Percentiles rank a stretch among this genome's conserved stretches.
Evolutionary conservation across 2,888 invertebrate genomes (phyloP).

Genomic region (Synergus japonicus): DNA sequence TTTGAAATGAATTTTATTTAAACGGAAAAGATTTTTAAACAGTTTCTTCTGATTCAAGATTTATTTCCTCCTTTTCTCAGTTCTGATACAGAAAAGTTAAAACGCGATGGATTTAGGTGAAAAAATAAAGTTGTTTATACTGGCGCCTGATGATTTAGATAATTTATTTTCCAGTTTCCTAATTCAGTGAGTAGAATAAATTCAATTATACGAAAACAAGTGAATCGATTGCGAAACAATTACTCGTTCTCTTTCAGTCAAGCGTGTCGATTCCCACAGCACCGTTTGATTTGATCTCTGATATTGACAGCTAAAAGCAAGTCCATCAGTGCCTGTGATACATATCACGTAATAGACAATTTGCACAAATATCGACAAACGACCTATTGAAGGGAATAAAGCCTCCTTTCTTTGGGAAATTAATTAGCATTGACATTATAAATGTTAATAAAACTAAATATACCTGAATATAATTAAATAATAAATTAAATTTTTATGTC

Average conservation of each 20-base stretch:
- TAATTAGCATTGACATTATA: not conserved
- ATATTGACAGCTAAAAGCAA: constrained; percentile 14
- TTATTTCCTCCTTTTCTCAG: not conserved
- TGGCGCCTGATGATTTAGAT: not conserved
- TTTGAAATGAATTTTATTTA: too few species aligned
- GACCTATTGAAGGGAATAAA: not conserved
- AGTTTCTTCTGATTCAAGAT: not conserved
- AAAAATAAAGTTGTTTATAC: not conserved
- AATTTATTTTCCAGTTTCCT: not conserved
- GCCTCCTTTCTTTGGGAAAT: not conserved
- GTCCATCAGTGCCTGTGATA: not conserved
- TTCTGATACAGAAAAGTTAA: not conserved
- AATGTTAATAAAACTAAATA: not conserved
- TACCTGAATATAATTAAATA: too few species aligned
- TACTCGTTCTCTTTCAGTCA: constrained; percentile 18
- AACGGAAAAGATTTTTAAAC: not conserved
- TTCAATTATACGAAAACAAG: constrained; percentile 28
- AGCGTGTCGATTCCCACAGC: constrained; percentile 30
- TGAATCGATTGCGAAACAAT: constrained; percentile 34
- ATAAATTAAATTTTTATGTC: too few species aligned
- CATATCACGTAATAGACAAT: not conserved
- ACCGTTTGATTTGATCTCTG: constrained; percentile 15
- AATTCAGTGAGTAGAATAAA: constrained; percentile 8
- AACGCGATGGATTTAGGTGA: not conserved
- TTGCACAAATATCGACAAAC: not conserved